phyloP scores from a whole-genome alignment of 2,888 invertebrate genomes.

The Doris montereyensis region DNA sequence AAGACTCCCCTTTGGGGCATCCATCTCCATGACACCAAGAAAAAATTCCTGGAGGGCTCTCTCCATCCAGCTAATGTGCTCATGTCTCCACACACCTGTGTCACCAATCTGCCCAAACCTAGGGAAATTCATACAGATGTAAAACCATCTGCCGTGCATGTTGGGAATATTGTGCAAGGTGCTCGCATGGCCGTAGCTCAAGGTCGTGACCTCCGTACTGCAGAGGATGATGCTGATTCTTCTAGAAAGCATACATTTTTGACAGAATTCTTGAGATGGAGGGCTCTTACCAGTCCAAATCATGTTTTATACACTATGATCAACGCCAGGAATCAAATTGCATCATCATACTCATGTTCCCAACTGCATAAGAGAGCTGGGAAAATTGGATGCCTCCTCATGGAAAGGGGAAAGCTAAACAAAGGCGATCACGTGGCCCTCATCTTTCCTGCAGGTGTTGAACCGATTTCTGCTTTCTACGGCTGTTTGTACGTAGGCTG shows the following conservation, averaged over 20 bases:
- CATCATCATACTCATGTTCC: slow-evolving; percentile 88
- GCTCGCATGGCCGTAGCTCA: slow-evolving; percentile 97
- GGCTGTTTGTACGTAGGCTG: slow-evolving; percentile 97
- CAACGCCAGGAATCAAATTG: slow-evolving; percentile 76
- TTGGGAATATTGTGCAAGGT: slow-evolving; percentile 99
- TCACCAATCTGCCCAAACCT: slow-evolving; percentile 98
- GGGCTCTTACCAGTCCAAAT: slow-evolving; percentile 95
- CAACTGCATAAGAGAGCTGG: slow-evolving; percentile 95
- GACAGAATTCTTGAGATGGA: slow-evolving; percentile 96
- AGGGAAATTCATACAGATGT: slow-evolving; percentile 90
- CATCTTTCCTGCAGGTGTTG: slow-evolving; percentile 93
- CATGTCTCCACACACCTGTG: slow-evolving; percentile 99
- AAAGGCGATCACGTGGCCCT: slow-evolving; percentile 98
- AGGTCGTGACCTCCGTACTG: slow-evolving; percentile 93
- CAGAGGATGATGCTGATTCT: slow-evolving; percentile 90
- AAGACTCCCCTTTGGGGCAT: slow-evolving; percentile 99
- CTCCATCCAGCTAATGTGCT: slow-evolving; percentile 98
- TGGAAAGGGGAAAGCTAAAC: slow-evolving; percentile 88
- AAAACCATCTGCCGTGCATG: slow-evolving; percentile 99
- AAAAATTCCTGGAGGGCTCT: slow-evolving; percentile 95
- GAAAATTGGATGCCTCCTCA: slow-evolving; percentile 81
- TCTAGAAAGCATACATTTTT: slow-evolving; percentile 97
- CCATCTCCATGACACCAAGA: slow-evolving; percentile 96
- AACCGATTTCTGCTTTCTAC: slow-evolving; percentile 98
- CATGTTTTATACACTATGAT: slow-evolving; percentile 96